Conservation (phyloP, 37 sponge, comb jelly and placozoan species). For the Hormiphora californensis region DNA sequence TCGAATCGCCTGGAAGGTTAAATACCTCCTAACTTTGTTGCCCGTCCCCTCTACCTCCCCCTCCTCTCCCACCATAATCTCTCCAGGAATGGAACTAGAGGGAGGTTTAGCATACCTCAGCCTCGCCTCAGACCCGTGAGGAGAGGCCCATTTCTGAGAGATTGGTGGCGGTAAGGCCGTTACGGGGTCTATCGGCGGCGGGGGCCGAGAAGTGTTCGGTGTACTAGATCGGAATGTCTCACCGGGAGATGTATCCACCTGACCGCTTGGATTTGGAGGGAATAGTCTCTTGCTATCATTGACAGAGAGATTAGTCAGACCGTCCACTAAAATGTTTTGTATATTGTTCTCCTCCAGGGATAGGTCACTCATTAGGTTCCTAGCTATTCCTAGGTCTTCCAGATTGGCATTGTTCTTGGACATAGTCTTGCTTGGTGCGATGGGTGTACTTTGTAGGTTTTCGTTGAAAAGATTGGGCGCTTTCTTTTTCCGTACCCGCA, state of each 20-base stretch:
- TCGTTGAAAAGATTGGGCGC: too few species aligned
- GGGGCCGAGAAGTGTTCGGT: not conserved
- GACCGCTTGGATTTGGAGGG: not conserved
- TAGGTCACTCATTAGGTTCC: not conserved
- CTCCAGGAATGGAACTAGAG: not conserved
- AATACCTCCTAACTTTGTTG: not conserved
- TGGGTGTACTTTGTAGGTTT: not conserved
- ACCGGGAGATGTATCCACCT: not conserved
- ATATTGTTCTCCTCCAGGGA: not conserved
- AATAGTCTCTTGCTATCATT: constrained; percentile 9
- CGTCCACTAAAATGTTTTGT: not conserved
- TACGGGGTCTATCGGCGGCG: not conserved
- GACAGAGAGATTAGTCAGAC: not conserved
- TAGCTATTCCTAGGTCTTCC: not conserved
- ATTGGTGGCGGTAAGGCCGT: not conserved
- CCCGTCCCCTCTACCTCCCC: not conserved
- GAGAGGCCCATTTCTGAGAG: not conserved
- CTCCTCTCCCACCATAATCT: not conserved
- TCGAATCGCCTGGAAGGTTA: not conserved
- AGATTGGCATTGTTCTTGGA: not conserved
- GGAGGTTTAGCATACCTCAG: constrained; percentile 1
- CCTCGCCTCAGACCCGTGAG: not conserved
- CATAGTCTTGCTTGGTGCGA: too few species aligned
- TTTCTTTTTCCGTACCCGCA: not conserved
- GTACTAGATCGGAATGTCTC: not conserved